phyloP scores from a whole-genome alignment of 2,888 invertebrate species.

The Arenicola marina region DNA sequence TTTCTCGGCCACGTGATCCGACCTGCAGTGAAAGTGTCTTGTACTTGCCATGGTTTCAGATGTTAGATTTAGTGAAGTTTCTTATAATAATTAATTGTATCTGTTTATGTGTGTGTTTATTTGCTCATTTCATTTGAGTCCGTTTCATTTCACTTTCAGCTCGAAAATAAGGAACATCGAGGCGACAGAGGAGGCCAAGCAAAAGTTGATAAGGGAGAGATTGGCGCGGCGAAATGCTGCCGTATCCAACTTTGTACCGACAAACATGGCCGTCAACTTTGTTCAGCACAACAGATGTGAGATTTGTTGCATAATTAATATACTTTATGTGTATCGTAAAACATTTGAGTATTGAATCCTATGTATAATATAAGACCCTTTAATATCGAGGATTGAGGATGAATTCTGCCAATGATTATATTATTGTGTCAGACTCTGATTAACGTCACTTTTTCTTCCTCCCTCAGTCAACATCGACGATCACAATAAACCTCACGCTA shows the following conservation, averaged over 20 bases:
- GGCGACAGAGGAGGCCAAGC: constrained; percentile 97
- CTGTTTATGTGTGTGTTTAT: too few species aligned
- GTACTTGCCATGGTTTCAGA: too few species aligned
- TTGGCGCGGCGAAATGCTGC: constrained; percentile 90
- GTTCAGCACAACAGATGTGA: constrained; percentile 94
- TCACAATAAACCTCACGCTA: constrained; percentile 51
- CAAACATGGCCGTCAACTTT: constrained; percentile 98
- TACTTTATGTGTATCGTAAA: neutral
- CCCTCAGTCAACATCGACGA: constrained; percentile 82
- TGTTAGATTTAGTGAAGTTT: too few species aligned
- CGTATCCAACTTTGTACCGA: constrained; percentile 88
- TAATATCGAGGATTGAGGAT: neutral
- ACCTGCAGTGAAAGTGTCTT: too few species aligned
- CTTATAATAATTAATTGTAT: too few species aligned
- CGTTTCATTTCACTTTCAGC: too few species aligned
- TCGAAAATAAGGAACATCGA: constrained; percentile 98
- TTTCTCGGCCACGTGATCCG: too few species aligned
- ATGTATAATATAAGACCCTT: neutral
- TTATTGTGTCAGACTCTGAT: neutral
- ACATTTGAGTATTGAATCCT: neutral
- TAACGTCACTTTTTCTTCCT: neutral
- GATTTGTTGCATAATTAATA: too few species aligned
- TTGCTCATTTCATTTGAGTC: too few species aligned
- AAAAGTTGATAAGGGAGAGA: constrained; percentile 85
- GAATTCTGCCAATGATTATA: neutral